Evolutionary conservation across 2,797 vertebrate genomes (phyloP), one percentile per base, ranked within the genome.

Genomic region (Triplophysa bombifrons): DNA sequence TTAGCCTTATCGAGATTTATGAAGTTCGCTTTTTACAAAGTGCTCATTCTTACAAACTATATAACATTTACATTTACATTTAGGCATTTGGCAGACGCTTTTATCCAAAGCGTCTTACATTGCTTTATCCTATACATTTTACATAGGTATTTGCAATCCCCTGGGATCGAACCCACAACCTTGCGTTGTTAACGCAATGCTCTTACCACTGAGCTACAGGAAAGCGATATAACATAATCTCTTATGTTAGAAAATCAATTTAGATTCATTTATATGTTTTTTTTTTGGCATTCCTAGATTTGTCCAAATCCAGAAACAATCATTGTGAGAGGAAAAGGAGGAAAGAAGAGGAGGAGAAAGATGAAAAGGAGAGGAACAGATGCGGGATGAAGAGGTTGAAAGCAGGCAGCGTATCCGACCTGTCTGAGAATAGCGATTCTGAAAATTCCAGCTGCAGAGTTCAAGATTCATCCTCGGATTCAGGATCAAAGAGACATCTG

Each of bases 391-490:
- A 98, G 92, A 95, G 94, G 83, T 89, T 95, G 79, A 94, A 96
- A 87, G 85, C 92, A 87, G 64, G 77, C 50, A 65, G 70, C 27
- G 41, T 63, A 44, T 98, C 97, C 2, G 97, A 99, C 83, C 92
- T 94, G 70, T 97, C 97, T 46, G 97, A 98, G 86, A 95, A 94
- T 89, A 98, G 96, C 51, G 97, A 99, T 92, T 96, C 95, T 0
- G 97, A 98, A 92, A 94, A 94, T 86, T 93, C 94, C 74, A 95
- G 91, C 91, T 95, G 94, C 87, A 97, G 94, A 92, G 91, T 92
- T 89, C 91, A 88, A 16, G 94, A 94, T 92, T 96, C 94, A 0
- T 95, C 95, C 4, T 96, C 94, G 0, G 96, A 96, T 85, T 94
- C 94, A 20, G 96, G 94, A 90, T 94, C 95, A 13, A 97, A 98